Evolutionary conservation across 2,888 invertebrate genomes (phyloP).

Genomic region (Drosophila peninsularis): DNA sequence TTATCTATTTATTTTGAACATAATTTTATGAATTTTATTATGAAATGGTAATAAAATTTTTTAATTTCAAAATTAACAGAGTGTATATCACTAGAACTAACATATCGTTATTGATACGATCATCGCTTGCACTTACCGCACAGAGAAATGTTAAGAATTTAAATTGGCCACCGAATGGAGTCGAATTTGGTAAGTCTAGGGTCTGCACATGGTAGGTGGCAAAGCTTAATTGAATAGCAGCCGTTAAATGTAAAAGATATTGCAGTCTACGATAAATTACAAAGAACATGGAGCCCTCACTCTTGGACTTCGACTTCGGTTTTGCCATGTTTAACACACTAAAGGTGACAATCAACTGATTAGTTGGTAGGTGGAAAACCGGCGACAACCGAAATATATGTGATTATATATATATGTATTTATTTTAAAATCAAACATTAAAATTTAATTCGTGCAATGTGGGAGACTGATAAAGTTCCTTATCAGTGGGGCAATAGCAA

Average conservation of each 20-base stretch:
- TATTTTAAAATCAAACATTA: slow-evolving; percentile 6
- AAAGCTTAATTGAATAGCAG: slow-evolving; percentile 4
- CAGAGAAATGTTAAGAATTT: slow-evolving; percentile 10
- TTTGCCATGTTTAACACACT: slow-evolving; percentile 5
- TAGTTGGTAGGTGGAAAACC: neutral
- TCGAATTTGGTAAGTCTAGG: slow-evolving; percentile 1
- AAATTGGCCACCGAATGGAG: slow-evolving; percentile 6
- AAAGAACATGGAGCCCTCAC: neutral
- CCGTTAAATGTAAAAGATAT: slow-evolving; percentile 6
- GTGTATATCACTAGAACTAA: neutral
- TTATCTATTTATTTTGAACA: neutral
- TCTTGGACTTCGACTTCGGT: slow-evolving; percentile 6
- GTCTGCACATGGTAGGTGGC: neutral
- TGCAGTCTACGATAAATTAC: neutral
- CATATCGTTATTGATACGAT: neutral
- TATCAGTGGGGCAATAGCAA: neutral
- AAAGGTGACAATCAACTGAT: slow-evolving; percentile 8
- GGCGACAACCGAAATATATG: neutral
- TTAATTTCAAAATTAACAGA: neutral
- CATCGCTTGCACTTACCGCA: slow-evolving; percentile 1
- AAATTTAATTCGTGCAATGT: neutral
- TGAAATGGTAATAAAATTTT: neutral
- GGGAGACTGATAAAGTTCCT: slow-evolving; percentile 1
- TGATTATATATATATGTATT: too few relatives aligned
- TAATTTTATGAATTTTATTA: too few relatives aligned